Evolutionary conservation across 35 echinoderm and acorn worm species (phyloP).

Genomic region (Diadema setosum): DNA sequence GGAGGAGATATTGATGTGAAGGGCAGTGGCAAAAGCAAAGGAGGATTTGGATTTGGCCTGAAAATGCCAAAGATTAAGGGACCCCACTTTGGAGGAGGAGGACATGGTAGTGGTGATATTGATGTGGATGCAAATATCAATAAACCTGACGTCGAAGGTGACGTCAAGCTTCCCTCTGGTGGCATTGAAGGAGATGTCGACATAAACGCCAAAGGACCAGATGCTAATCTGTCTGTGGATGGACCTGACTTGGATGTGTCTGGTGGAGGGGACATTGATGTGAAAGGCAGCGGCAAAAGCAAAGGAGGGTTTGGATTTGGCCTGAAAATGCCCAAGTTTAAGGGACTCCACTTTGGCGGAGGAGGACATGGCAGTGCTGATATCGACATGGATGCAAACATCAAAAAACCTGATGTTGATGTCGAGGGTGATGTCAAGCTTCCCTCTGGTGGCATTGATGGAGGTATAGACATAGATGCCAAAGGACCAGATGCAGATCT

Average conservation of each 20-base stretch:
- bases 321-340: background rate
- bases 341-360: background rate
- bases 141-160: slow-evolving; percentile 35
- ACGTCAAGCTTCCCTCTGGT: background rate
- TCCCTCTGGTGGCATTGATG: background rate
- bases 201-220: background rate
- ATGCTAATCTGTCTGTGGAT: background rate
- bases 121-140: slow-evolving; percentile 62
- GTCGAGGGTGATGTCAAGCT: background rate
- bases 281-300: background rate
- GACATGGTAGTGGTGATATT: background rate
- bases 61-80: background rate
- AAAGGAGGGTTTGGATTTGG: background rate
- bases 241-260: slow-evolving; percentile 26
- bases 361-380: background rate
- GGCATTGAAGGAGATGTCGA: slow-evolving; percentile 22
- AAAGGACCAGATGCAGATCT: slow-evolving; percentile 23
- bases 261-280: background rate
- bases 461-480: slow-evolving; percentile 53
- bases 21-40: slow-evolving; percentile 33
- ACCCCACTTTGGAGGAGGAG: background rate
- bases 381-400: background rate
- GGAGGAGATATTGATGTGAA: too few relatives aligned
- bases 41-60: slow-evolving; percentile 58
- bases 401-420: background rate